Conservation (phyloP, 2,797 vertebrate genomes). For the Coreius guichenoti region DNA sequence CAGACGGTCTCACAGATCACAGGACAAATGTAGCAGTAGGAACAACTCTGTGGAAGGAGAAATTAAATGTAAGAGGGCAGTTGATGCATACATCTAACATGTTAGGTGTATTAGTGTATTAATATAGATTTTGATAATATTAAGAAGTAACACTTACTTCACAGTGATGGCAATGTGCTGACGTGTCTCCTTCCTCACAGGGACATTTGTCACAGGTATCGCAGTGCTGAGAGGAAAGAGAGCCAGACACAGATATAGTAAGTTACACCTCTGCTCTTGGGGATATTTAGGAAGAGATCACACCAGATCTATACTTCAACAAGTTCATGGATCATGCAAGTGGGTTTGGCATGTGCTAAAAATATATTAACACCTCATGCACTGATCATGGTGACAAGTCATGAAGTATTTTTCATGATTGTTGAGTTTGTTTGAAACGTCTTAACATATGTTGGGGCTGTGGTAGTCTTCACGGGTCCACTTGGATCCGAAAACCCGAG, state of each 20-base stretch:
- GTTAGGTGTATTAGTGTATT: background rate
- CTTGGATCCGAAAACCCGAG: too few relatives aligned
- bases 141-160: slow-evolving; percentile 71
- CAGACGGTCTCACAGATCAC: slow-evolving; percentile 86
- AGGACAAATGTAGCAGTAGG: slow-evolving; percentile 85
- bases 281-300: background rate
- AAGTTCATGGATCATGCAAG: background rate
- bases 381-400: background rate
- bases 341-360: background rate
- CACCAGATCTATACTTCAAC: background rate
- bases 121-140: background rate
- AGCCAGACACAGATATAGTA: background rate
- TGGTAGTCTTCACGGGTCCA: too few relatives aligned
- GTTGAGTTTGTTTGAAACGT: background rate
- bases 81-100: background rate
- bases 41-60: slow-evolving; percentile 74
- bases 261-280: background rate
- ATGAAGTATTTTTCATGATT: background rate
- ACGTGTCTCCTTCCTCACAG: slow-evolving; percentile 75
- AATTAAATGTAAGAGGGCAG: background rate
- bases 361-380: background rate
- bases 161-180: slow-evolving; percentile 81
- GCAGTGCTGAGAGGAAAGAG: slow-evolving; percentile 68
- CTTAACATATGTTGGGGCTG: background rate
- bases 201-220: slow-evolving; percentile 72